Evolutionary conservation across 2,888 invertebrate species (phyloP).

Genomic region (Anarsia innoxiella): DNA sequence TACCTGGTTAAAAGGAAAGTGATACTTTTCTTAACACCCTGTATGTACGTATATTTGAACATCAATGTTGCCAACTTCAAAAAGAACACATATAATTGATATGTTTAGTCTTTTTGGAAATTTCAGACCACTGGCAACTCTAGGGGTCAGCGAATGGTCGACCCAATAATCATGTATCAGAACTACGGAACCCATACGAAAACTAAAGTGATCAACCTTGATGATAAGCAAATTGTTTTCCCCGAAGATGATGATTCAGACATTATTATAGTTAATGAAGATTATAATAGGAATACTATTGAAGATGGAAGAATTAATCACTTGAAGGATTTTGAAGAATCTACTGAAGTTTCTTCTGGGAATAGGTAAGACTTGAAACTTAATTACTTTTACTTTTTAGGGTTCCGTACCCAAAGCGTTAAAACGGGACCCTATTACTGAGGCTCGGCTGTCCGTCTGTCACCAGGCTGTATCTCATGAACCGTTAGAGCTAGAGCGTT

Average conservation of each 20-base stretch:
- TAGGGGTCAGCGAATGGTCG: constrained; percentile 80
- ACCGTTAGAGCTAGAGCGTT: too few species aligned
- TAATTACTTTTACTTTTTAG: background rate
- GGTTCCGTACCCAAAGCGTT: background rate
- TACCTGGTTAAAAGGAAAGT: too few species aligned
- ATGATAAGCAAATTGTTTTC: constrained; percentile 56
- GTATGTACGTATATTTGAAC: too few species aligned
- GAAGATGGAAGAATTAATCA: constrained; percentile 36
- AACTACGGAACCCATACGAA: constrained; percentile 52
- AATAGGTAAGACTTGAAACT: constrained; percentile 36
- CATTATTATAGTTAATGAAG: constrained; percentile 65
- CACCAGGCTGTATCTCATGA: too few species aligned
- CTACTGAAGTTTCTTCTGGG: constrained; percentile 21
- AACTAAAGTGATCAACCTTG: constrained; percentile 46
- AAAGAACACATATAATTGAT: constrained; percentile 57
- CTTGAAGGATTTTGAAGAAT: constrained; percentile 31
- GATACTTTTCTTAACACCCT: too few species aligned
- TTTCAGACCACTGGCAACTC: constrained; percentile 84
- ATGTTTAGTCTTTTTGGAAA: constrained; percentile 86
- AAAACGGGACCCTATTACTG: too few species aligned
- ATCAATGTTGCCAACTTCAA: too few species aligned
- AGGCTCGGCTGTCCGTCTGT: too few species aligned
- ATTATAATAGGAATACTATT: constrained; percentile 43
- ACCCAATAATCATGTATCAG: constrained; percentile 57
- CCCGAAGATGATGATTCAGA: constrained; percentile 63